Evolutionary conservation across 1,140 invertebrate genomes (phyloP), one percentile per base, ranked within the genome.

Genomic region (Diplogasteroides magnus): DNA sequence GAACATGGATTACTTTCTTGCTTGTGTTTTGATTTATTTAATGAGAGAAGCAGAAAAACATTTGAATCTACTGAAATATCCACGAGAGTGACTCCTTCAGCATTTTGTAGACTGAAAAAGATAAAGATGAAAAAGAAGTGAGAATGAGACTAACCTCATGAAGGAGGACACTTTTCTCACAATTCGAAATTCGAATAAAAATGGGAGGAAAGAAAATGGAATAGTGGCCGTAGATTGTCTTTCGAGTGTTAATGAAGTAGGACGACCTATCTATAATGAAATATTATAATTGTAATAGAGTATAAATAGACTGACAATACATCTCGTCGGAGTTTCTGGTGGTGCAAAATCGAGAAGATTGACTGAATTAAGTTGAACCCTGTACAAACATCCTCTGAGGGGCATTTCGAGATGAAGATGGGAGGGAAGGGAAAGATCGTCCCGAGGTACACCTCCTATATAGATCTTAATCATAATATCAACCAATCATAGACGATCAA

Each of bases 171-270:
- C 37, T 55, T 68, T n/a, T 15, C 75, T 63, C 23, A 81, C 58
- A 19, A 83, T 31, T 31, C 78, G 70, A 59, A 81, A 81, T 58
- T 81, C 79, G 28, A 81, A 75, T 13, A 78, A 59, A 56, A 81
- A 82, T 27, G 79, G 79, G 19, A 81, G 73, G 61, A 81, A 81
- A 14, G 81, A 76, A 65, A 83, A 81, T 11, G 81, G 76, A 27
- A 81, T 69, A 62, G 77, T 72, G 6, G 83, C 74, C 1, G 57
- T 58, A 3, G 69, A 71, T 13, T 60, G 57, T 19, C 29, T 58
- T 13, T 71, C 61, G 11, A 81, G 48, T 25, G 79, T 74, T n/a
- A 81, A 66, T 1, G 78, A 69, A 68, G 83, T 81, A 31, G 81
- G 79, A 60, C 67, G 31, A 48, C 58, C 59, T 68, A 73, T 76